phyloP scores from a whole-genome alignment of 2,888 invertebrate genomes.

The Charanyca ferruginea region DNA sequence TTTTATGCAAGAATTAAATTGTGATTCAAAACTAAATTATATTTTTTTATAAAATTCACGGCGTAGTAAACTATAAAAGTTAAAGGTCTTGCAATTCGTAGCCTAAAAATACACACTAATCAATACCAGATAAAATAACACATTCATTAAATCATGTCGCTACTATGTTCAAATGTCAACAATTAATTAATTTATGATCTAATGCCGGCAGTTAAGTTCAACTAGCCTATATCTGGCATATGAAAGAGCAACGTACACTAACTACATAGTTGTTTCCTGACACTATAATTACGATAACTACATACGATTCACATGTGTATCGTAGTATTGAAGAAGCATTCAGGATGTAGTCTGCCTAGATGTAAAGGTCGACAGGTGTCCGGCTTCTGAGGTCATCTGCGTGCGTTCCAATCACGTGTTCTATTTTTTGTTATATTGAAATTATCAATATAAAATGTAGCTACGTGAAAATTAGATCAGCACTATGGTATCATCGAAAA shows the following conservation, averaged over 20 bases:
- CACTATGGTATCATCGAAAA: background rate
- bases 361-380: slow-evolving; percentile 83
- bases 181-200: slow-evolving; percentile 32
- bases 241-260: slow-evolving; percentile 22
- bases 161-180: slow-evolving; percentile 39
- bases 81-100: background rate
- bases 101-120: background rate
- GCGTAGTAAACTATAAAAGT: too few relatives aligned
- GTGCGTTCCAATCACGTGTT: slow-evolving; percentile 67
- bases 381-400: slow-evolving; percentile 81
- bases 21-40: background rate
- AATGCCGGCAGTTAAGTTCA: slow-evolving; percentile 20
- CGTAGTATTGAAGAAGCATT: slow-evolving; percentile 66
- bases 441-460: slow-evolving; percentile 9
- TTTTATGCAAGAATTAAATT: slow-evolving; percentile 14
- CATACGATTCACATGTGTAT: slow-evolving; percentile 51
- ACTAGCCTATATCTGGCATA: slow-evolving; percentile 35
- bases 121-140: background rate
- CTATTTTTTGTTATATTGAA: slow-evolving; percentile 60
- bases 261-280: slow-evolving; percentile 48
- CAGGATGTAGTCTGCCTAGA: slow-evolving; percentile 73
- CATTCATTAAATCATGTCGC: slow-evolving; percentile 1
- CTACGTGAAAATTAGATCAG: slow-evolving; percentile 25
- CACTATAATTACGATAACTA: slow-evolving; percentile 45
- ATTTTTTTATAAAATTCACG: background rate